Evolutionary conservation across 2,113 vertebrate genomes (phyloP).

Genomic region (Rattus norvegicus): GRCr8 NC_086036.1:68093501-68094000

Average conservation of each 20-base stretch:
- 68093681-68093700: neutral
- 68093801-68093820: neutral
- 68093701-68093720: neutral
- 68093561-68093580: neutral
- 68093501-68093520: neutral
- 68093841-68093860: neutral
- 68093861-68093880: rapidly evolving
- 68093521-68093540: neutral
- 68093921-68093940: neutral
- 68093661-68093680: neutral
- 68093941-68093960: neutral
- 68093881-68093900: neutral
- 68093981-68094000: neutral
- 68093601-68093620: neutral
- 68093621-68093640: neutral
- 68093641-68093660: neutral
- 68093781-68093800: neutral
- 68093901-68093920: neutral
- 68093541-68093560: neutral
- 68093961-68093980: neutral
- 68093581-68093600: neutral
- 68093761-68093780: neutral
- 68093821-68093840: neutral
- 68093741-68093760: neutral
- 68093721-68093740: neutral